A percentile compares a stretch with the other conserved stretches of the same genome.
Conservation (phyloP, 2,113 vertebrate genomes). For the Danionella cerebrum region DNA sequence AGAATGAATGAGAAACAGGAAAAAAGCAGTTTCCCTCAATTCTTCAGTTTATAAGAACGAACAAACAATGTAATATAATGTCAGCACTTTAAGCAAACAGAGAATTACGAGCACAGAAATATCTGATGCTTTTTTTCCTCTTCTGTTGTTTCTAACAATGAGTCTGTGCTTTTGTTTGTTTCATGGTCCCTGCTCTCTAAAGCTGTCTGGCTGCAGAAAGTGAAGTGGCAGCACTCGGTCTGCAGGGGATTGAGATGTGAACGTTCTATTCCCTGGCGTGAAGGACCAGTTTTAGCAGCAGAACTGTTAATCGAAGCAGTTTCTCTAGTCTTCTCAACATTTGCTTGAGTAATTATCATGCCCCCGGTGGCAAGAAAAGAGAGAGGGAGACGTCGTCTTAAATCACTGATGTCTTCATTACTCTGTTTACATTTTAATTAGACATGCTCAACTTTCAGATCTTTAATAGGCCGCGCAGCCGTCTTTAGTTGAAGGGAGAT, state of each 20-base stretch:
- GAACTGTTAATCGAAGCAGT: slow-evolving; percentile 97
- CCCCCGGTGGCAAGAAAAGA: slow-evolving; percentile 86
- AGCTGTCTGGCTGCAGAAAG: slow-evolving; percentile 57
- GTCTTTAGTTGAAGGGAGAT: slow-evolving; percentile 36
- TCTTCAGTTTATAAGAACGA: too few relatives aligned
- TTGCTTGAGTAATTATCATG: slow-evolving; percentile 96
- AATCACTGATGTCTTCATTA: slow-evolving; percentile 99
- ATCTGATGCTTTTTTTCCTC: slow-evolving; percentile 39
- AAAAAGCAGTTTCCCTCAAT: too few relatives aligned
- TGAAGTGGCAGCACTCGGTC: slow-evolving; percentile 53
- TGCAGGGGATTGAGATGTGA: slow-evolving; percentile 81
- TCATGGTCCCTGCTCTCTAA: slow-evolving; percentile 40
- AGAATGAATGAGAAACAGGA: too few relatives aligned
- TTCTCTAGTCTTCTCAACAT: slow-evolving; percentile 89
- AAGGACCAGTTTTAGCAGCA: slow-evolving; percentile 86
- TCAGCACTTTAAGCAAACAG: slow-evolving; percentile 41
- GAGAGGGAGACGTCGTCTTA: slow-evolving; percentile 87
- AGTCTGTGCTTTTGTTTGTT: slow-evolving; percentile 57
- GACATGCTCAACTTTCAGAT: slow-evolving; percentile 82
- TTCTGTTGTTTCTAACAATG: slow-evolving; percentile 48
- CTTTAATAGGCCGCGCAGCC: slow-evolving; percentile 70
- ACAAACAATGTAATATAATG: slow-evolving; percentile 39
- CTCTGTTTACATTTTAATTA: slow-evolving; percentile 99
- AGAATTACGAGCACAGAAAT: slow-evolving; percentile 35
- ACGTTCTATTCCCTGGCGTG: slow-evolving; percentile 81